These are phyloP conservation scores for Perizoma flavofasciatum DNA, from an alignment of 2,888 invertebrate species.

Conservation along the genomic window DNA sequence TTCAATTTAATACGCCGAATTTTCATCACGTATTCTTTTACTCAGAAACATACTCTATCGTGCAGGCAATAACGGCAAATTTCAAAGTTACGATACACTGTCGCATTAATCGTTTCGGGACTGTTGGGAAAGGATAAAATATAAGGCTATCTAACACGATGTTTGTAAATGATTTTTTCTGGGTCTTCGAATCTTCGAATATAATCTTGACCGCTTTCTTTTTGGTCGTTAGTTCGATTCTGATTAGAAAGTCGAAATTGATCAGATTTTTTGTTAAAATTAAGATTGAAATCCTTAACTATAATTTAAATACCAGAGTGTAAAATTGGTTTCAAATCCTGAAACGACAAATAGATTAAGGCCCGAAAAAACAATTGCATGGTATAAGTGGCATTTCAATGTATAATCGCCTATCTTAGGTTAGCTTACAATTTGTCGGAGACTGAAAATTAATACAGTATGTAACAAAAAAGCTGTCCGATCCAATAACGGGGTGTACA, in stretches of 20 bases:
- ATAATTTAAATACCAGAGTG: background rate
- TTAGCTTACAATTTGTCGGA: too few species aligned
- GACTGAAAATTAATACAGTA: too few species aligned
- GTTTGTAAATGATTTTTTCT: conserved; percentile 64
- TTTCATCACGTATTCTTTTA: conserved; percentile 65
- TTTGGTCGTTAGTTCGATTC: conserved; percentile 38
- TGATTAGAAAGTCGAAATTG: conserved; percentile 45
- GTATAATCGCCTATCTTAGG: too few species aligned
- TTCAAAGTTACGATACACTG: conserved; percentile 35
- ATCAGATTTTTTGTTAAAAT: conserved; percentile 46
- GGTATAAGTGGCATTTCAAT: too few species aligned
- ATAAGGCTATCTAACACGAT: conserved; percentile 57
- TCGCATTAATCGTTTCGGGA: conserved; percentile 47
- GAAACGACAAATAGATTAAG: background rate
- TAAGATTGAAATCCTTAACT: conserved; percentile 42
- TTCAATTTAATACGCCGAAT: conserved; percentile 82
- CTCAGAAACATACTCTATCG: conserved; percentile 57
- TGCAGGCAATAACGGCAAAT: conserved; percentile 42
- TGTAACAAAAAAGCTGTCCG: too few species aligned
- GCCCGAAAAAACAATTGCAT: too few species aligned
- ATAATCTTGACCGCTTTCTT: conserved; percentile 49
- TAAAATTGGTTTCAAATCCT: background rate
- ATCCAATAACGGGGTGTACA: too few species aligned
- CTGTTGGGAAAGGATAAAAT: conserved; percentile 46
- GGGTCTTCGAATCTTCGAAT: conserved; percentile 44